Percentiles rank a stretch among this genome's conserved stretches.
phyloP scores from a whole-genome alignment of 1,140 invertebrate genomes.

The Agraylea sexmaculata region DNA sequence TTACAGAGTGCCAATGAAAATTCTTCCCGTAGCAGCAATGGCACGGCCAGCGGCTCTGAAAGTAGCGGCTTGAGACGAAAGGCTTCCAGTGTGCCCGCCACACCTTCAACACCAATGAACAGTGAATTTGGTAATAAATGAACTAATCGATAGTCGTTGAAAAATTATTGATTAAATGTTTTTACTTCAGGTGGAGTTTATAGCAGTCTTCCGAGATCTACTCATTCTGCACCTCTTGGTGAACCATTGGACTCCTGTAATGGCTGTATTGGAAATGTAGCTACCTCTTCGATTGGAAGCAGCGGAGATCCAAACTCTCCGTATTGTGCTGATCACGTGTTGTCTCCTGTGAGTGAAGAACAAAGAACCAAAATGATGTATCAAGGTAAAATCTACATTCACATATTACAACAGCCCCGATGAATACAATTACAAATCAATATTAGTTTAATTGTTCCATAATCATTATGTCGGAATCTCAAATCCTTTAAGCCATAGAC shows the following conservation, averaged over 20 bases:
- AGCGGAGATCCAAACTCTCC: constrained; percentile 26
- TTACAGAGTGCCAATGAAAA: constrained; percentile 32
- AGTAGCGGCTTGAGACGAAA: constrained; percentile 56
- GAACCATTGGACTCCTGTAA: constrained; percentile 40
- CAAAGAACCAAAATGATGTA: constrained; percentile 22
- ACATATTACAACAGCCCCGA: no score
- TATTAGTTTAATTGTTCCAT: no score
- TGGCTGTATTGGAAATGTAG: constrained; percentile 34
- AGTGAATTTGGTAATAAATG: constrained; percentile 40
- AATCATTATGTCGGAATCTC: no score
- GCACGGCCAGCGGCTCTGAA: constrained; percentile 42
- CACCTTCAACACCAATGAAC: constrained; percentile 65
- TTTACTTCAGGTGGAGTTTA: constrained; percentile 47
- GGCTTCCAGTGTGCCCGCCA: constrained; percentile 72
- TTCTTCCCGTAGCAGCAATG: constrained; percentile 24
- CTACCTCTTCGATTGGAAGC: constrained; percentile 38
- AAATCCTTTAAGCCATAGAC: no score
- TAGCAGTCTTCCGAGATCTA: constrained; percentile 69
- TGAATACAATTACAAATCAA: no score
- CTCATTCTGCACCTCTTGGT: constrained; percentile 57
- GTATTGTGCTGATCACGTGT: constrained; percentile 29
- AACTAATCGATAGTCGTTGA: constrained; percentile 6
- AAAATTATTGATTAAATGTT: no score
- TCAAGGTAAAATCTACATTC: constrained; percentile 13
- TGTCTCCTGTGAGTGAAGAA: constrained; percentile 30